Base-by-base conservation (phyloP, 2,797 vertebrate species). In the Agapornis canus region DNA sequence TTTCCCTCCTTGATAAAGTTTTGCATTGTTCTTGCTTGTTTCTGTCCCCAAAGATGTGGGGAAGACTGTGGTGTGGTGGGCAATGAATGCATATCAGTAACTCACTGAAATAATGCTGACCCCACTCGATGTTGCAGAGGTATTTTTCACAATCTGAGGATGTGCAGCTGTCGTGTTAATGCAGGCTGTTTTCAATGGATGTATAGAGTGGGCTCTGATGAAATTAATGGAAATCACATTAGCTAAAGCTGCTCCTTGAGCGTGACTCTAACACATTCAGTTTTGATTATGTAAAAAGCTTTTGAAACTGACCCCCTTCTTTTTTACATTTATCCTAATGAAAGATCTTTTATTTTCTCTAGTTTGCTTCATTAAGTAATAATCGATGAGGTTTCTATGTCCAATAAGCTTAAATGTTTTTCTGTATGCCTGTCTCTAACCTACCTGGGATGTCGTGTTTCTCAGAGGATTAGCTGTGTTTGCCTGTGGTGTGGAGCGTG, bases 151-250 rank as follows among this genome's bases (percentile, higher is more conserved):
- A n/a, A 2, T 39, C 43, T 85, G 69, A 49, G 69, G 65, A 47
- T 32, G 29, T 61, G n/a, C 77, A 69, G 42, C 57, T 84, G 21
- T 47, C 4, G 0, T 23, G n/a, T 42, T 80, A 35, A 60, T 39
- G 26, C 25, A 49, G 60, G 26, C 9, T 57, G 32, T 35, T 57
- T 57, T 32, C 32, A 57, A 17, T 35, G 56, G 56, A 25, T 57
- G 32, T 16, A 57, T 4, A 68, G 31, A 6, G 11, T 73, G 43
- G 37, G 48, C 1, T 0, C 39, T 70, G 52, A 71, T 75, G 81
- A 87, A 86, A 65, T 49, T 31, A 86, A 73, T 85, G 65, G 43
- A 65, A 75, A 82, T 81, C 69, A 20, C 39, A 22, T 37, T 81
- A 65, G 6, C 31, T 71, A 47, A 78, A 80, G 35, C 45, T 2